These are phyloP conservation scores for Cetoscarus ocellatus DNA, from an alignment of 2,797 vertebrate genomes.

Conservation along the genomic window DNA sequence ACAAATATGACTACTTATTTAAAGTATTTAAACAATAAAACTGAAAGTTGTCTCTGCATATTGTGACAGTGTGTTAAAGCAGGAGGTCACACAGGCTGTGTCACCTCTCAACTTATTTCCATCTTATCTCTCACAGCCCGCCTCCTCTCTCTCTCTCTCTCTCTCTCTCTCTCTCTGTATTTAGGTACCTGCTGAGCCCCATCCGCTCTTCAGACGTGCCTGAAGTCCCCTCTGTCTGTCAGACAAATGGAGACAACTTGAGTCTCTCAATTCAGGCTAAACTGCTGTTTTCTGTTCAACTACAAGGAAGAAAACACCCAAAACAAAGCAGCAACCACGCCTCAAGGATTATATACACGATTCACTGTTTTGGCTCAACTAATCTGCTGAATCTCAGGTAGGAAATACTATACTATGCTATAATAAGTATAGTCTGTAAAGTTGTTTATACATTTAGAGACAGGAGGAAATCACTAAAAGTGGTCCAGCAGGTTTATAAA, in stretches of 20 bases:
- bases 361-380: constrained; percentile 7
- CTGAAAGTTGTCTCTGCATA: background rate
- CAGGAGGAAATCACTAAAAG: background rate
- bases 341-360: background rate
- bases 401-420: background rate
- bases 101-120: constrained; percentile 63
- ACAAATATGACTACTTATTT: too few relatives aligned
- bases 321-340: background rate
- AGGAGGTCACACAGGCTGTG: constrained; percentile 9
- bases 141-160: constrained; percentile 33
- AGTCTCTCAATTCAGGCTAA: constrained; percentile 8
- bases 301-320: background rate
- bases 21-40: too few relatives aligned
- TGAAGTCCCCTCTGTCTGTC: background rate
- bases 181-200: background rate
- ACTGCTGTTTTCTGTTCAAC: constrained; percentile 6
- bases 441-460: too few relatives aligned
- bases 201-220: constrained; percentile 20
- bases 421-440: too few relatives aligned
- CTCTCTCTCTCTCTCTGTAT: constrained; percentile 5
- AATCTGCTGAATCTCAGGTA: constrained; percentile 51
- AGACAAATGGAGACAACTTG: constrained; percentile 64
- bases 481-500: background rate
- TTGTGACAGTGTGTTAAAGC: background rate
- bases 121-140: constrained; percentile 42